Percentiles rank a stretch among this genome's conserved stretches.
Conservation (phyloP, 53 echinoderm and acorn worm species). For the Luidia sarsii region DNA sequence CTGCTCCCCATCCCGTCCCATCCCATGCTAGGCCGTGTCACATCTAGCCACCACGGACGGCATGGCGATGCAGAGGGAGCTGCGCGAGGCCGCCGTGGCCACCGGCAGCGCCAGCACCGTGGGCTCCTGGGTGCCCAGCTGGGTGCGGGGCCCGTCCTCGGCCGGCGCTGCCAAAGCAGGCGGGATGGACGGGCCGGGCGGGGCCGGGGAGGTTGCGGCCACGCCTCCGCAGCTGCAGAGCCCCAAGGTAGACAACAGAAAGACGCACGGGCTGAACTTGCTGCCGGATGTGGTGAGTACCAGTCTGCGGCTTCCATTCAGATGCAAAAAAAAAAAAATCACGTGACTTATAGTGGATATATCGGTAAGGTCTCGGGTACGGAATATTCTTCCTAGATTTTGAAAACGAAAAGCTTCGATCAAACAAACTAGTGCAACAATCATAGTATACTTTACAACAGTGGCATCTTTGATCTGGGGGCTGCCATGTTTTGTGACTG, state of each 20-base stretch:
- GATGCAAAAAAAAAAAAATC: too few species aligned
- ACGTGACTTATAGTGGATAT: too few species aligned
- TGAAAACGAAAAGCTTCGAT: too few species aligned
- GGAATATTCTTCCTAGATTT: too few species aligned
- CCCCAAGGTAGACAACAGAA: conserved; percentile 74
- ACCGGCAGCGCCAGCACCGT: conserved; percentile 56
- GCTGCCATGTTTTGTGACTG: too few species aligned
- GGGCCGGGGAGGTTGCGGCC: conserved; percentile 32
- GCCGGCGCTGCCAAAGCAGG: background rate
- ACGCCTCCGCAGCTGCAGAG: conserved; percentile 81
- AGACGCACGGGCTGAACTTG: conserved; percentile 72
- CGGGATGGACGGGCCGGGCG: conserved; percentile 40
- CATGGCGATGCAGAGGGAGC: conserved; percentile 2
- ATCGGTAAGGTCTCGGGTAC: too few species aligned
- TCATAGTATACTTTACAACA: too few species aligned
- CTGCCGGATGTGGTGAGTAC: conserved; percentile 94
- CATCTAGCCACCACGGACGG: conserved; percentile 44
- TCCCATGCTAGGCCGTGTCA: conserved; percentile 31
- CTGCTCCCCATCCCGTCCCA: background rate
- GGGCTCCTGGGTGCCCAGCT: conserved; percentile 72
- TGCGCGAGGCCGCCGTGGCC: conserved; percentile 17
- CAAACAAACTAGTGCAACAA: too few species aligned
- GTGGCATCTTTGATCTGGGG: too few species aligned
- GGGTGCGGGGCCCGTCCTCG: conserved; percentile 56
- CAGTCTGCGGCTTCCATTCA: too few species aligned